Evolutionary conservation across 2,113 vertebrate species (phyloP).

Genomic region (Polypterus bichir): DNA sequence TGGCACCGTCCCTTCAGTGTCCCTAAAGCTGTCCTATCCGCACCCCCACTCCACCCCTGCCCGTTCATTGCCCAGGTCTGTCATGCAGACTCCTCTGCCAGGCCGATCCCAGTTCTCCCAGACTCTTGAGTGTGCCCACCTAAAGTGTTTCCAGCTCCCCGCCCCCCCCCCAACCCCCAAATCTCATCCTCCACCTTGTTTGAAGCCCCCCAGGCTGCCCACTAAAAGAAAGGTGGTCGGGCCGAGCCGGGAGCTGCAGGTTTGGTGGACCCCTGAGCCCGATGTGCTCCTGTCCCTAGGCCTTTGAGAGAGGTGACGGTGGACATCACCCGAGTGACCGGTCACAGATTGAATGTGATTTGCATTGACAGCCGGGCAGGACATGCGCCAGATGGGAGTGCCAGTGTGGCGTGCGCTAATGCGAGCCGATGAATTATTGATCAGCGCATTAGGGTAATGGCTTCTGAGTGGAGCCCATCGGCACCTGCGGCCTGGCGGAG

Average conservation of each 20-base stretch:
- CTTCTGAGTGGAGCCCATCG: constrained; percentile 1
- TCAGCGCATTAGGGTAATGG: constrained; percentile 58
- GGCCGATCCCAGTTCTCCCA: not conserved
- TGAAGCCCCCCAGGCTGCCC: not conserved
- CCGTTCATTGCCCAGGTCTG: not conserved
- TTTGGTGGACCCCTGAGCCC: not conserved
- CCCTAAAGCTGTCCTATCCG: not conserved
- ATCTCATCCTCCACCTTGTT: not conserved
- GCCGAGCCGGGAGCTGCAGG: not conserved
- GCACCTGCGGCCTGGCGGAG: too few relatives aligned
- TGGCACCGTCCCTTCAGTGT: not conserved
- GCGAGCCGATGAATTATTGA: constrained; percentile 63
- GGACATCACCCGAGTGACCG: too few relatives aligned
- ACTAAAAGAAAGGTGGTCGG: not conserved
- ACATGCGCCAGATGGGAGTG: constrained; percentile 17
- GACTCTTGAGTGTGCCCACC: too few relatives aligned
- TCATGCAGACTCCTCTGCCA: not conserved
- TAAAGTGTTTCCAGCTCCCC: too few relatives aligned
- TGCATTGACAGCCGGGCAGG: constrained; percentile 26
- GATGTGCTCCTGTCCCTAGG: not conserved
- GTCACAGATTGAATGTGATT: too few relatives aligned
- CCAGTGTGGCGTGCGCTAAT: constrained; percentile 39
- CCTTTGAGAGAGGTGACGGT: too few relatives aligned
- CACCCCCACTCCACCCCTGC: not conserved
- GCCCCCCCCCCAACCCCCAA: not conserved